Evolutionary conservation across 2,113 vertebrate genomes (phyloP).

Genomic region (Lipotes vexillifer): DNA sequence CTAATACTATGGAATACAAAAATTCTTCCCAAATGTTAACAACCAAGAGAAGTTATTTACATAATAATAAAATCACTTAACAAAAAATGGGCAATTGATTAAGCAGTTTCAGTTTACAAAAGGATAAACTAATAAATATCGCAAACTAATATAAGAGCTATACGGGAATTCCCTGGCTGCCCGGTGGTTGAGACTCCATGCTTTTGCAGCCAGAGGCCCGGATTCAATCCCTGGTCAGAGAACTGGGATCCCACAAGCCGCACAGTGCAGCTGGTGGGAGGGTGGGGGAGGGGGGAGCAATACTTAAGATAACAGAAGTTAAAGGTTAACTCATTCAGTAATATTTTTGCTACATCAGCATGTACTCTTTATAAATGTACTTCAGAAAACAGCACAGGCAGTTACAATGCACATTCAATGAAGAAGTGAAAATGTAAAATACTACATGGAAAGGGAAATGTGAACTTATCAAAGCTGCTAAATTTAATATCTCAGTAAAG

Average conservation of each 20-base stretch:
- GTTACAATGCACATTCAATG: not conserved
- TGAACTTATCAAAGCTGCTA: not conserved
- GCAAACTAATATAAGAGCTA: not conserved
- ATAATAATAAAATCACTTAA: not conserved
- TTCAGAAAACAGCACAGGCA: not conserved
- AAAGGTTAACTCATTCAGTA: not conserved
- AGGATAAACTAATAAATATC: not conserved
- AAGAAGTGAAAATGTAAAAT: constrained; percentile 23
- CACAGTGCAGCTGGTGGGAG: no score
- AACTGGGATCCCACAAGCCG: not conserved
- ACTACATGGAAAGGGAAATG: not conserved
- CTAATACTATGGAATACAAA: not conserved
- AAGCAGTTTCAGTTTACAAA: not conserved
- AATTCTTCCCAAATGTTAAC: not conserved
- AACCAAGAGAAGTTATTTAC: not conserved
- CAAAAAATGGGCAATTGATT: not conserved
- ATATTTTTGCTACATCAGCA: not conserved
- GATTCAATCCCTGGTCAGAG: not conserved
- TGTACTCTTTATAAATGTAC: not conserved
- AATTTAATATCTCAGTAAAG: not conserved
- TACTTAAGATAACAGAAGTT: not conserved
- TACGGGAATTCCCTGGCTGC: not conserved
- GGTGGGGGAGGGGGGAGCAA: not conserved
- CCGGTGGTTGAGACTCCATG: not conserved
- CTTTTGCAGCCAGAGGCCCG: not conserved